Evolutionary conservation across 2,888 invertebrate genomes (phyloP), one percentile per base, ranked within the genome.

Genomic region (Tryphoninae sp.): DNA sequence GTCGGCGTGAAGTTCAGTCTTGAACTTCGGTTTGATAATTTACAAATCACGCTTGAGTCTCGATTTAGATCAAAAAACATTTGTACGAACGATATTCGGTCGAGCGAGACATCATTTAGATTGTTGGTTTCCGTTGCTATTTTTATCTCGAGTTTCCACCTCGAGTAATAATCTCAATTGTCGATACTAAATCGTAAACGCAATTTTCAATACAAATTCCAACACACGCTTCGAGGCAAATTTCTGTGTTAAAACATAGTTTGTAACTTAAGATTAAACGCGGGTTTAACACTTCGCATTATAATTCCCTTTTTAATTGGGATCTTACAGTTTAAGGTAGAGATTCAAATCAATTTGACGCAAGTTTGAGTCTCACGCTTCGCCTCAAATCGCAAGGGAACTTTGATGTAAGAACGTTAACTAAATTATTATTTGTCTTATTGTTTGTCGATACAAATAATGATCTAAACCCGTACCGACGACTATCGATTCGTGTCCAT

Each of bases 111-210:
- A 33, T 6, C 4, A 33, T 86, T 84, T 83, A 87, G 88, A 88
- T 87, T 89, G 89, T 87, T 87, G 83, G 83, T 83, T 86, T 84
- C 69, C 87, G 89, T 89, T 87, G 89, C 90, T 6, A 89, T 88
- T 87, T 82, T 89, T 90, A 90, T 89, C 90, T 88, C 88, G 86
- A 91, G 88, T 90, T 89, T 89, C 90, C 90, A 89, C 9, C 45
- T 11, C 45, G 13, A 45, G 45, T 3, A 2, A 45, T 26, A 45
- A 13, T 45, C 13, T 13, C 45, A 45, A 45, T 45, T 11, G 13
- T 4, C 33, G 6, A 19, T 19, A 19, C 19, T 19, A 19, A 33
- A 33, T 33, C 33, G 33, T 33, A 33, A 33, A 4, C 6, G 33
- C 6, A 33, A 33, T 33, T 33, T 33, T 6, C 6, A 6, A 33